Conservation (phyloP, 2,113 vertebrate species). For the Macaca mulatta region DNA sequence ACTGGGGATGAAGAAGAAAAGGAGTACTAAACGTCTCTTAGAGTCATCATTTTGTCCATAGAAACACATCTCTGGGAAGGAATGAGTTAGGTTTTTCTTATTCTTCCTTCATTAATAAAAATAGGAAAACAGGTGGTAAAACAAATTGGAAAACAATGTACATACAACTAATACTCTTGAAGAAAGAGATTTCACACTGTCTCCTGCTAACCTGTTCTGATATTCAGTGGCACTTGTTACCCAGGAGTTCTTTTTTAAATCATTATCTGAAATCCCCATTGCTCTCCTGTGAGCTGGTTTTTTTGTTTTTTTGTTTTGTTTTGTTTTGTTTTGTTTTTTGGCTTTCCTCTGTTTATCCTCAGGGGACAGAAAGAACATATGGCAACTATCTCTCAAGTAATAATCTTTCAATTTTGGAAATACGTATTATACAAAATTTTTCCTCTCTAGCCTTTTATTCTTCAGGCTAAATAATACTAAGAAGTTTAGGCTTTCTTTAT, state of each 20-base stretch:
- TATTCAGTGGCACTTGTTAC: not conserved
- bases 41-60: not conserved
- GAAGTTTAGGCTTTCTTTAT: not conserved
- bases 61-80: not conserved
- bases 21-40: not conserved
- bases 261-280: slow-evolving; percentile 9
- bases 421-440: not conserved
- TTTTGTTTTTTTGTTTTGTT: not conserved
- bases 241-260: slow-evolving; percentile 35
- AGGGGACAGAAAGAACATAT: slow-evolving; percentile 34
- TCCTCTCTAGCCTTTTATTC: not conserved
- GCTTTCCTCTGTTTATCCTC: slow-evolving; percentile 54
- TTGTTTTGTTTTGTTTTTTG: not conserved
- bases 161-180: not conserved
- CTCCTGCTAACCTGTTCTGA: slow-evolving; percentile 30
- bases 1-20: not conserved
- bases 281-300: not conserved
- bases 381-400: slow-evolving; percentile 37
- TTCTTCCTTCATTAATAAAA: slow-evolving; percentile 8
- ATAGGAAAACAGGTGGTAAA: slow-evolving; percentile 28
- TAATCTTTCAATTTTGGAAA: slow-evolving; percentile 53
- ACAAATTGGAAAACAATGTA: slow-evolving; percentile 11
- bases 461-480: slow-evolving; percentile 4
- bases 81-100: not conserved
- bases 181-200: slow-evolving; percentile 30